These are phyloP conservation scores for Crambe crambe DNA, from an alignment of 37 sponge, comb jelly and placozoan genomes.

Conservation along the genomic window DNA sequence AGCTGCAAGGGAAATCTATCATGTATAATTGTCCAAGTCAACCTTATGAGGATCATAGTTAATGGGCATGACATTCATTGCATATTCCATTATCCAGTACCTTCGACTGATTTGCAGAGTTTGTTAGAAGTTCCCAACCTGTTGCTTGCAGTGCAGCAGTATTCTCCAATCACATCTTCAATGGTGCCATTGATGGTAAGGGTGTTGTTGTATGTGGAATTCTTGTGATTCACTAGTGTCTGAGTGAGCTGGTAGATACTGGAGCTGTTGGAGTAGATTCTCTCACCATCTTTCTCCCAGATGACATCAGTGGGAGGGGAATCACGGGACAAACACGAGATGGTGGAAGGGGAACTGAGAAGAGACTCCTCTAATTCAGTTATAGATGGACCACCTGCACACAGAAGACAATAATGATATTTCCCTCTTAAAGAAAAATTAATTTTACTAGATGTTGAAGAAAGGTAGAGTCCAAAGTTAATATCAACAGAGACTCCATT, in stretches of 20 bases:
- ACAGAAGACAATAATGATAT: background rate
- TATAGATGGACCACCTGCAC: background rate
- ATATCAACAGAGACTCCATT: background rate
- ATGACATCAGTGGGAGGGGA: conserved; percentile 16
- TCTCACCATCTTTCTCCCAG: conserved; percentile 10
- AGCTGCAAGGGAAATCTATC: too few species aligned
- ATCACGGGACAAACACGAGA: background rate
- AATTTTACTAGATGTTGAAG: background rate
- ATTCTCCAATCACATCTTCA: conserved; percentile 15
- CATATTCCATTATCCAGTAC: background rate
- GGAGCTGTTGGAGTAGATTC: background rate
- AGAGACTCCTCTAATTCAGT: background rate
- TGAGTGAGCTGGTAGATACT: background rate
- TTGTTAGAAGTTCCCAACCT: conserved; percentile 2
- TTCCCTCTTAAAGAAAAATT: background rate
- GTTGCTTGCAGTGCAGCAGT: background rate
- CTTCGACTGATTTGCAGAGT: background rate
- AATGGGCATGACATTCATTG: too few species aligned
- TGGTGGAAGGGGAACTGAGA: background rate
- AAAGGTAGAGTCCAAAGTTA: conserved; percentile 5
- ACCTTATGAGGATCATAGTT: too few species aligned
- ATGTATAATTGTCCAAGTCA: too few species aligned
- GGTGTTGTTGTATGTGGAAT: conserved; percentile 18
- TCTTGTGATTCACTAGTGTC: background rate
- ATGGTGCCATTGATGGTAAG: background rate